Percentiles rank a stretch among this genome's conserved stretches.
Evolutionary conservation across 2,797 vertebrate genomes (phyloP).

Genomic region (Monodelphis domestica): DNA sequence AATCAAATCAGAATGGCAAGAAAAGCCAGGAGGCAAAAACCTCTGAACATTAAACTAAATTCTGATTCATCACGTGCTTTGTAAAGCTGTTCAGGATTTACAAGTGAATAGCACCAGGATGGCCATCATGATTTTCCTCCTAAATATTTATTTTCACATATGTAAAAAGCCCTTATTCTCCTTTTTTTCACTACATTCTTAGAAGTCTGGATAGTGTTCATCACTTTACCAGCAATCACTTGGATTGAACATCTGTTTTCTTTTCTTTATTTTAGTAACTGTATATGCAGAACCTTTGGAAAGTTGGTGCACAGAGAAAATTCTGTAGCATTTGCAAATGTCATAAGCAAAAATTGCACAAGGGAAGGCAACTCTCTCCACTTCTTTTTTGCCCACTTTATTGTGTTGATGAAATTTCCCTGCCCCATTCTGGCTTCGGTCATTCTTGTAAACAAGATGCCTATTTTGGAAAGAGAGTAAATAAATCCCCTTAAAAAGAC

Average conservation of each 20-base stretch:
- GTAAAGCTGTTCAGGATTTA: constrained; percentile 31
- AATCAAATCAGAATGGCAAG: background rate
- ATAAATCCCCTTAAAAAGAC: constrained; percentile 61
- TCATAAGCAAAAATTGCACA: constrained; percentile 63
- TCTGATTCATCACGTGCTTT: constrained; percentile 11
- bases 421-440: background rate
- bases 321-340: constrained; percentile 68
- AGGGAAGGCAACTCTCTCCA: constrained; percentile 49
- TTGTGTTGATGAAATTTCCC: constrained; percentile 30
- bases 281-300: constrained; percentile 79
- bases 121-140: constrained; percentile 55
- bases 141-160: constrained; percentile 60
- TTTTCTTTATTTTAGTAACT: constrained; percentile 74
- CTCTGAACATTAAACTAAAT: background rate
- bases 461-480: constrained; percentile 57
- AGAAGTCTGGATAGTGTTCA: constrained; percentile 74
- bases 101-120: constrained; percentile 50
- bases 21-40: constrained; percentile 23
- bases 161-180: constrained; percentile 60
- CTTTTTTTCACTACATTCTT: constrained; percentile 73
- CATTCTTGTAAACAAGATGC: background rate
- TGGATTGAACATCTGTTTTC: constrained; percentile 76
- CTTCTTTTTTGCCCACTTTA: constrained; percentile 45
- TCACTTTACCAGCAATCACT: constrained; percentile 79
- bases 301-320: constrained; percentile 70